Evolutionary conservation across 1,140 invertebrate species (phyloP).

Genomic region (Vollenhovia emeryi): DNA sequence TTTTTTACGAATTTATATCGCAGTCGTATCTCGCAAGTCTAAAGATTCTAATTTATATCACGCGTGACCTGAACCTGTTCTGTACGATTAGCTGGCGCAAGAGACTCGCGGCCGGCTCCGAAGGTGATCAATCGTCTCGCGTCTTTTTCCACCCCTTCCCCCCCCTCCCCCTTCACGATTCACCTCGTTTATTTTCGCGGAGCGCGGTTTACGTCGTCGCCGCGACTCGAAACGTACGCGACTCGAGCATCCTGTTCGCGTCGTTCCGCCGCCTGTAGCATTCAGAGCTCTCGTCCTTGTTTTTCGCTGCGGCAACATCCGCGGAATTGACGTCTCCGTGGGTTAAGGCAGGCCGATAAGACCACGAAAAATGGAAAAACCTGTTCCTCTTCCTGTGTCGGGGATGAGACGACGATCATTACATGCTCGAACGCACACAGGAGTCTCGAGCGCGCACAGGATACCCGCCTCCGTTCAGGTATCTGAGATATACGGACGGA

Average conservation of each 20-base stretch:
- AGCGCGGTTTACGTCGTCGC: slow-evolving; percentile 10
- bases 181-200: slow-evolving; percentile 13
- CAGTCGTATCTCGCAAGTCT: background rate
- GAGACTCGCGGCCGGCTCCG: background rate
- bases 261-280: background rate
- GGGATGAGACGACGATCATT: slow-evolving; percentile 70
- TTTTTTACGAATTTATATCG: background rate
- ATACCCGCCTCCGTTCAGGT: slow-evolving; percentile 68
- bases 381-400: slow-evolving; percentile 77
- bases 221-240: slow-evolving; percentile 27
- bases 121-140: slow-evolving; percentile 18
- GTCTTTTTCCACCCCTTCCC: background rate
- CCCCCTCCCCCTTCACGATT: background rate
- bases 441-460: slow-evolving; percentile 55
- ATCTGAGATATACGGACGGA: slow-evolving; percentile 53
- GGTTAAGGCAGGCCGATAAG: slow-evolving; percentile 76
- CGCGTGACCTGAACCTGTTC: background rate
- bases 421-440: slow-evolving; percentile 70
- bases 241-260: slow-evolving; percentile 31
- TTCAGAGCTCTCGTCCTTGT: slow-evolving; percentile 42
- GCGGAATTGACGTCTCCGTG: slow-evolving; percentile 68
- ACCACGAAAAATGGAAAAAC: slow-evolving; percentile 77
- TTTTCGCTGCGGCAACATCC: slow-evolving; percentile 61
- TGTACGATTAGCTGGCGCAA: slow-evolving; percentile 12
- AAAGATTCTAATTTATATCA: slow-evolving; percentile 18